Evolutionary conservation across 1,140 invertebrate species (phyloP).

Genomic region (Caenorhabditis latens): DNA sequence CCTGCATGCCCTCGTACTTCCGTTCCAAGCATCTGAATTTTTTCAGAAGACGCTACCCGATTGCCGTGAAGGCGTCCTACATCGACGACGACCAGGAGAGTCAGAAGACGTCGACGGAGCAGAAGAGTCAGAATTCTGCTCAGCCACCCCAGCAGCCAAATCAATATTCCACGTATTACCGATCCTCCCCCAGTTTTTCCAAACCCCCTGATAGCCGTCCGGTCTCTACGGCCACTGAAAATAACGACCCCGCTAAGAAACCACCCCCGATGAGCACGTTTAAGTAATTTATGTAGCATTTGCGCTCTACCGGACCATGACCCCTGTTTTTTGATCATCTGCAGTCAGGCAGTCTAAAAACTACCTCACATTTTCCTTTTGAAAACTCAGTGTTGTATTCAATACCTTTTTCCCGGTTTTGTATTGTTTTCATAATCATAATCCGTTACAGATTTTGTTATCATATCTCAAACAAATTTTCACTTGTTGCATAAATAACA

Average conservation of each 20-base stretch:
- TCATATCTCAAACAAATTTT: conserved; percentile 5
- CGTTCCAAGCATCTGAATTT: no score
- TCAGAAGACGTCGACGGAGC: not conserved
- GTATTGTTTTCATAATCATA: not conserved
- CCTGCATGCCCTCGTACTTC: no score
- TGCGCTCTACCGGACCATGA: not conserved
- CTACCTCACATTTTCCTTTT: conserved; percentile 11
- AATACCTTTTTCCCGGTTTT: conserved; percentile 7
- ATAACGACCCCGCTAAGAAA: conserved; percentile 1
- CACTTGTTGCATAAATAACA: conserved; percentile 24
- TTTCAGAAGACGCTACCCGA: conserved; percentile 16
- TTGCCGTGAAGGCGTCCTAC: not conserved
- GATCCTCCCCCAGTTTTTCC: not conserved
- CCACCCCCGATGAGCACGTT: conserved; percentile 30
- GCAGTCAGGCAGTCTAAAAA: conserved; percentile 12
- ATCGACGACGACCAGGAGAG: conserved; percentile 12
- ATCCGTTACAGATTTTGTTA: not conserved
- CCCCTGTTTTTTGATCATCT: conserved; percentile 5
- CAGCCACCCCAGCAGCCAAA: not conserved
- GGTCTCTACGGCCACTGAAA: conserved; percentile 6
- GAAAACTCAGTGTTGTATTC: no score
- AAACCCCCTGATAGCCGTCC: not conserved
- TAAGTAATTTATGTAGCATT: not conserved
- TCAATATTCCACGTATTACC: not conserved
- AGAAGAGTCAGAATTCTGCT: not conserved